Evolutionary conservation across 1,140 invertebrate genomes (phyloP).

Genomic region (Meloidogyne floridensis): DNA sequence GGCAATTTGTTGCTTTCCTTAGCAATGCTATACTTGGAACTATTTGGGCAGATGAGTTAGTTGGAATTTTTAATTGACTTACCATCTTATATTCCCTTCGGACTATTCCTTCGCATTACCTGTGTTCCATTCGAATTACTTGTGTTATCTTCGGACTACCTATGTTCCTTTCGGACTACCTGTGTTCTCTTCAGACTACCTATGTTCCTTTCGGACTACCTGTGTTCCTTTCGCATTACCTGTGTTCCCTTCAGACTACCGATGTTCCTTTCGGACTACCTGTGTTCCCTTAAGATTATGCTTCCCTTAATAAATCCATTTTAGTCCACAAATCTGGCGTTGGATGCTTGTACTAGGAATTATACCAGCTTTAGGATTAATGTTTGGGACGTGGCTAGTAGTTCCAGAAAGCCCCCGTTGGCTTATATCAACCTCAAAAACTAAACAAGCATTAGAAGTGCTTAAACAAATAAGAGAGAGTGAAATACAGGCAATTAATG

Average conservation of each 20-base stretch:
- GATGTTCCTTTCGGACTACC: too few relatives aligned
- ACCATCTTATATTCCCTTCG: too few relatives aligned
- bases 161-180: too few relatives aligned
- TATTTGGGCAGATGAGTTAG: conserved; percentile 24
- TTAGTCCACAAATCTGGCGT: conserved; percentile 20
- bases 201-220: too few relatives aligned
- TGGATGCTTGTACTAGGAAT: conserved; percentile 23
- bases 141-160: too few relatives aligned
- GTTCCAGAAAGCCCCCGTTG: conserved; percentile 25
- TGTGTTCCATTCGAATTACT: too few relatives aligned
- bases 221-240: too few relatives aligned
- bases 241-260: too few relatives aligned
- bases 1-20: conserved; percentile 21
- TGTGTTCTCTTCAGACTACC: too few relatives aligned
- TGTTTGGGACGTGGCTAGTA: conserved; percentile 17
- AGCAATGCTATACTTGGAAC: conserved; percentile 27
- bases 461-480: conserved; percentile 13
- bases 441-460: conserved; percentile 17
- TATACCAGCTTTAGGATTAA: conserved; percentile 3
- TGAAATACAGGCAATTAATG: conserved; percentile 18
- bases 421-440: background rate
- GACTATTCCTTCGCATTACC: too few relatives aligned
- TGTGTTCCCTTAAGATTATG: too few relatives aligned
- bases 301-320: too few relatives aligned
- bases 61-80: background rate